A percentile compares a stretch with the other conserved stretches of the same genome.
Evolutionary conservation across 1,140 invertebrate species (phyloP).

Genomic region (Halictus rubicundus): DNA sequence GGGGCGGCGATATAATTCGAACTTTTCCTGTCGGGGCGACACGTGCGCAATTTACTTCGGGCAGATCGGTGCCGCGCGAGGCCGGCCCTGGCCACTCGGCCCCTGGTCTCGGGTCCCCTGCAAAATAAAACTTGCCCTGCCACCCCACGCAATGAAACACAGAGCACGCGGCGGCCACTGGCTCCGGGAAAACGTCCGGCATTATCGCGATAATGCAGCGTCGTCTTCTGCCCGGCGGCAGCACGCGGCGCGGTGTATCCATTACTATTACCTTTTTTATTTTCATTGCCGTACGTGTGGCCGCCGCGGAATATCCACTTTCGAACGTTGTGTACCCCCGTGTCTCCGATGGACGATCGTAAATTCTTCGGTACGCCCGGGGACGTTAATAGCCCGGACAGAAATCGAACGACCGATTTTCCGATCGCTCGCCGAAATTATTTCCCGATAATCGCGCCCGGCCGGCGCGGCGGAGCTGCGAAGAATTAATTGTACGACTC

Average conservation of each 20-base stretch:
- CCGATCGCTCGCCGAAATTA: background rate
- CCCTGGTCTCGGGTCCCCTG: background rate
- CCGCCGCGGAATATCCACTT: conserved; percentile 33
- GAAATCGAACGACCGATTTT: conserved; percentile 29
- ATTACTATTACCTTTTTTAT: conserved; percentile 46
- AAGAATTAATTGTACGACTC: too few relatives aligned
- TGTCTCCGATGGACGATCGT: conserved; percentile 11
- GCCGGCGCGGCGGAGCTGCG: too few relatives aligned
- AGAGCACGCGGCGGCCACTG: background rate
- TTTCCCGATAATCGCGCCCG: background rate
- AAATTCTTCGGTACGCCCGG: background rate
- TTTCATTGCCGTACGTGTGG: conserved; percentile 36
- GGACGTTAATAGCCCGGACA: background rate
- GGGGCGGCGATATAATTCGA: conserved; percentile 31
- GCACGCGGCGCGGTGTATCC: conserved; percentile 28
- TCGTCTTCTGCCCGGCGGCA: background rate
- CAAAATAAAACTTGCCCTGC: conserved; percentile 33
- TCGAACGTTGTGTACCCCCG: background rate
- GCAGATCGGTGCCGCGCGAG: background rate
- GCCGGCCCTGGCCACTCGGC: background rate
- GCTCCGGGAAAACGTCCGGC: conserved; percentile 8
- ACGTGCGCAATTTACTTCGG: conserved; percentile 35
- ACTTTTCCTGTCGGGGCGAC: conserved; percentile 32
- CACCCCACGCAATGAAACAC: conserved; percentile 16
- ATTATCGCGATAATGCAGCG: conserved; percentile 42